Conservation (phyloP, 2,888 invertebrate genomes). For the Esperia sulphurella region DNA sequence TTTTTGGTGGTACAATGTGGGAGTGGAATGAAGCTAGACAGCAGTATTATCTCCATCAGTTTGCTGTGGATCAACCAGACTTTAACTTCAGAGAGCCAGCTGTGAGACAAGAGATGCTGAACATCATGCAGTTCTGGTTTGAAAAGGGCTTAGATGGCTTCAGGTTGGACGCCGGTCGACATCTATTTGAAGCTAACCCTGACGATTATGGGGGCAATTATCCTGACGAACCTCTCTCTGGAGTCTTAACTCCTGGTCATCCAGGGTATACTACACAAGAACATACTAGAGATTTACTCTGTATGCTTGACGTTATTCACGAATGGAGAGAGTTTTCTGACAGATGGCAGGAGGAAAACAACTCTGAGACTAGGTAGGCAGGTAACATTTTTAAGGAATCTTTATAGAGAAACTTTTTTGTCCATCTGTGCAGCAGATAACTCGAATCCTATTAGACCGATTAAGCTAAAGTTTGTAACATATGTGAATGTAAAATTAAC, state of each 20-base stretch:
- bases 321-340: slow-evolving; percentile 80
- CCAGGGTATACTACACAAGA: slow-evolving; percentile 79
- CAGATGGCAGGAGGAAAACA: slow-evolving; percentile 53
- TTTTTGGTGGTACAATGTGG: slow-evolving; percentile 84
- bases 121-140: slow-evolving; percentile 86
- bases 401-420: no score
- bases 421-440: no score
- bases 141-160: slow-evolving; percentile 88
- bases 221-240: slow-evolving; percentile 75
- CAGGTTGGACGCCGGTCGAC: slow-evolving; percentile 83
- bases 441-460: no score
- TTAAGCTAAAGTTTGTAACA: no score
- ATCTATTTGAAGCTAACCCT: slow-evolving; percentile 75
- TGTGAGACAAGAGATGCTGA: slow-evolving; percentile 74
- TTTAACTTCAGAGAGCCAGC: slow-evolving; percentile 83
- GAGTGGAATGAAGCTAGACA: slow-evolving; percentile 80
- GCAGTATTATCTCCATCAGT: slow-evolving; percentile 86
- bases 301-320: slow-evolving; percentile 74
- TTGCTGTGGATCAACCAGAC: slow-evolving; percentile 81
- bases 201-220: slow-evolving; percentile 50
- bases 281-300: slow-evolving; percentile 81
- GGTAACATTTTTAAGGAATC: slow-evolving; percentile 1
- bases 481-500: no score
- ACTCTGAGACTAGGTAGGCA: slow-evolving; percentile 61
- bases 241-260: slow-evolving; percentile 66